Evolutionary conservation across 2,113 vertebrate species (phyloP).

Genomic region (Aegotheles bennettii): DNA sequence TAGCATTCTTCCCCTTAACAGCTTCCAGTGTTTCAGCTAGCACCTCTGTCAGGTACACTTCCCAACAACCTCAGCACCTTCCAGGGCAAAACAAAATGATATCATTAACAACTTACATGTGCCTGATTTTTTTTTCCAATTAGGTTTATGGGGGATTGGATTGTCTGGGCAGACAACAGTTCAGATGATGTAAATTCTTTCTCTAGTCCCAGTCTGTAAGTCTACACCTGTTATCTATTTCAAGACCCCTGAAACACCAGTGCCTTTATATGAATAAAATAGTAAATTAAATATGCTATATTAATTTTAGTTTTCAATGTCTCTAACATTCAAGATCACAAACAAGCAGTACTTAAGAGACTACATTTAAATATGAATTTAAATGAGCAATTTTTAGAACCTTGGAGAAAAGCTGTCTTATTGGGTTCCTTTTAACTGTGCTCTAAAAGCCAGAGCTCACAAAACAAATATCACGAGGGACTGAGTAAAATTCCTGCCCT

Average conservation of each 20-base stretch:
- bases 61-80: background rate
- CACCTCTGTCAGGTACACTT: background rate
- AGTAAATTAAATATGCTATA: background rate
- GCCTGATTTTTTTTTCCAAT: background rate
- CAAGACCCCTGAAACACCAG: background rate
- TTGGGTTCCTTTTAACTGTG: background rate
- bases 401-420: background rate
- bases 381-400: background rate
- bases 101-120: background rate
- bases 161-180: background rate
- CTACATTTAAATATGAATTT: background rate
- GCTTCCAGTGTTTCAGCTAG: background rate
- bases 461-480: background rate
- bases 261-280: background rate
- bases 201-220: background rate
- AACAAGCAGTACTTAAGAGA: background rate
- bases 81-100: background rate
- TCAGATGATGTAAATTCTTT: background rate
- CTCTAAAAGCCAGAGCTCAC: background rate
- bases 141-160: background rate
- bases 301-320: background rate
- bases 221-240: background rate
- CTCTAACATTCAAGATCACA: background rate
- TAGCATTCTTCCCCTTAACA: accelerated
- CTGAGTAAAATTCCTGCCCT: background rate